A percentile compares a stretch with the other conserved stretches of the same genome.
phyloP scores from a whole-genome alignment of 2,888 invertebrate species.

The Calliopum simillimum region DNA sequence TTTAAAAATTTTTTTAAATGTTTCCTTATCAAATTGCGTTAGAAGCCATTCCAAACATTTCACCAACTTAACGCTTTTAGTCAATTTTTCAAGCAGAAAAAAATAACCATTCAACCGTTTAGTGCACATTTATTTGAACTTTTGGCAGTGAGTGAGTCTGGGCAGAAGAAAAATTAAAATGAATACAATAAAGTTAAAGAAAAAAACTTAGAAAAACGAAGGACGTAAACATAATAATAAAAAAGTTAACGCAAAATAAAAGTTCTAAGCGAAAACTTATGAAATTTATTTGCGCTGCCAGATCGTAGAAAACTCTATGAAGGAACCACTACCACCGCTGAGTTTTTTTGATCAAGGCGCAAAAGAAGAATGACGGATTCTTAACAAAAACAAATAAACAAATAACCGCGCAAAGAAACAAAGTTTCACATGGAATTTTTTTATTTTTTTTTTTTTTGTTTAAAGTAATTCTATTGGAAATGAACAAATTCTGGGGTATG shows the following conservation, averaged over 20 bases:
- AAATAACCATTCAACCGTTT: conserved; percentile 31
- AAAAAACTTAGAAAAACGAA: conserved; percentile 11
- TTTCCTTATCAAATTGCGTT: background rate
- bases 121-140: conserved; percentile 20
- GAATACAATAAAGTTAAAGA: background rate
- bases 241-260: conserved; percentile 40
- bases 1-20: background rate
- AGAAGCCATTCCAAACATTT: conserved; percentile 26
- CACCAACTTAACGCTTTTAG: conserved; percentile 25
- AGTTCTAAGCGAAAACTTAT: conserved; percentile 41
- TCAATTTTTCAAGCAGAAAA: conserved; percentile 11
- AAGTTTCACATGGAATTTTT: too few species aligned
- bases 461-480: conserved; percentile 37
- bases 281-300: conserved; percentile 39
- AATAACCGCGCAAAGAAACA: too few species aligned
- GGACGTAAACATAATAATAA: conserved; percentile 38
- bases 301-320: background rate
- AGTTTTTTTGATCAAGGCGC: too few species aligned
- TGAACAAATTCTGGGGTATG: conserved; percentile 29
- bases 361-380: too few species aligned
- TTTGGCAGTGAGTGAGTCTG: conserved; percentile 8
- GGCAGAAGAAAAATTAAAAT: background rate
- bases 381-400: too few species aligned
- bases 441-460: too few species aligned
- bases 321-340: background rate